A percentile compares a stretch with the other conserved stretches of the same genome.
phyloP scores from a whole-genome alignment of 2,113 vertebrate species.

The Candoia aspera region DNA sequence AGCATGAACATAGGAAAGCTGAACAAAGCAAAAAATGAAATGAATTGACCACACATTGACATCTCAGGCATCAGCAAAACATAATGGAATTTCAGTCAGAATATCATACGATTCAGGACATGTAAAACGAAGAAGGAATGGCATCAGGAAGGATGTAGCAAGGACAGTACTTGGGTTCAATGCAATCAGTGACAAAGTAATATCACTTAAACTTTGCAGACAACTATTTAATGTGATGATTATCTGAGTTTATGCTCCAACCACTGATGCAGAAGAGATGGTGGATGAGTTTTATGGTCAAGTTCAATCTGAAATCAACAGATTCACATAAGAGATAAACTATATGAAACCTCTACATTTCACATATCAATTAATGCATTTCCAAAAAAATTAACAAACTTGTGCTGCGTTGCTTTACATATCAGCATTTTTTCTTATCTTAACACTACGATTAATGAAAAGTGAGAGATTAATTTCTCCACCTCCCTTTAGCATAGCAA shows the following conservation, averaged over 20 bases:
- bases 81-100: not conserved
- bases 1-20: not conserved
- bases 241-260: not conserved
- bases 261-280: not conserved
- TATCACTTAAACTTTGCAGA: not conserved
- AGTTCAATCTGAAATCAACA: not conserved
- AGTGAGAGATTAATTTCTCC: not conserved
- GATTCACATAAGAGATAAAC: conserved; percentile 2
- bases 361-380: not conserved
- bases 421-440: conserved; percentile 25
- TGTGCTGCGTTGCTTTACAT: not conserved
- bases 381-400: not conserved
- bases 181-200: not conserved
- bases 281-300: not conserved
- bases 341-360: not conserved
- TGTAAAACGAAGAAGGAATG: not conserved
- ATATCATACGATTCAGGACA: not conserved
- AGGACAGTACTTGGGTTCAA: not conserved
- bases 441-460: conserved; percentile 10
- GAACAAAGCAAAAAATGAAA: not conserved
- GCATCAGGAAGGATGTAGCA: not conserved
- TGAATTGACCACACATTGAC: not conserved
- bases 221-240: not conserved
- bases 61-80: not conserved
- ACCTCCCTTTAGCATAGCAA: conserved; percentile 2